These are phyloP conservation scores for Drosophila lutescens DNA, from an alignment of 2,888 invertebrate genomes.

Conservation along the genomic window DNA sequence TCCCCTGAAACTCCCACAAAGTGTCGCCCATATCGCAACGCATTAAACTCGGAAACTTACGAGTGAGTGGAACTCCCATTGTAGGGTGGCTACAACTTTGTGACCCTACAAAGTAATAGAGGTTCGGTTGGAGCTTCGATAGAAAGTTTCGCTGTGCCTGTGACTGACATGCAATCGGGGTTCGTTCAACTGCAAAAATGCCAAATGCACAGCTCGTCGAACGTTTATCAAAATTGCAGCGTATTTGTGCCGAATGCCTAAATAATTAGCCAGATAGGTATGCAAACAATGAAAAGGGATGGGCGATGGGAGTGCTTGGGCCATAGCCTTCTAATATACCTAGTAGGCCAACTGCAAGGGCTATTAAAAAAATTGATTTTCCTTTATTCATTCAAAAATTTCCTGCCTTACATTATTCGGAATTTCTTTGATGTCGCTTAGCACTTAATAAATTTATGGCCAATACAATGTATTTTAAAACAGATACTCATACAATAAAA, in stretches of 20 bases:
- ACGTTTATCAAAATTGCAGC: slow-evolving; percentile 41
- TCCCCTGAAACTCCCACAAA: slow-evolving; percentile 13
- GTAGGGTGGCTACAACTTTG: slow-evolving; percentile 6
- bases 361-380: no score
- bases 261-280: slow-evolving; percentile 11
- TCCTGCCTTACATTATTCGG: no score
- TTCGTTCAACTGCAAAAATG: slow-evolving; percentile 65
- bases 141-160: slow-evolving; percentile 25
- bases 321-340: neutral
- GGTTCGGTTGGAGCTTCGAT: slow-evolving; percentile 1
- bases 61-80: slow-evolving; percentile 16
- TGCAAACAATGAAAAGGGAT: slow-evolving; percentile 9
- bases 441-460: neutral
- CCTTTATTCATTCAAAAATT: no score
- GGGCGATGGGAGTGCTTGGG: neutral
- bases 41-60: slow-evolving; percentile 56
- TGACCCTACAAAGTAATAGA: slow-evolving; percentile 44
- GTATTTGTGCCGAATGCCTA: slow-evolving; percentile 25
- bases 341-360: no score
- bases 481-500: neutral
- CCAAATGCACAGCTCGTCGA: slow-evolving; percentile 23
- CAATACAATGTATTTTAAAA: neutral
- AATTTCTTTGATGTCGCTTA: no score
- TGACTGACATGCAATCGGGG: slow-evolving; percentile 62
- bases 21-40: slow-evolving; percentile 54